phyloP scores from a whole-genome alignment of 2,113 vertebrate genomes.

The Hippolais icterina region DNA sequence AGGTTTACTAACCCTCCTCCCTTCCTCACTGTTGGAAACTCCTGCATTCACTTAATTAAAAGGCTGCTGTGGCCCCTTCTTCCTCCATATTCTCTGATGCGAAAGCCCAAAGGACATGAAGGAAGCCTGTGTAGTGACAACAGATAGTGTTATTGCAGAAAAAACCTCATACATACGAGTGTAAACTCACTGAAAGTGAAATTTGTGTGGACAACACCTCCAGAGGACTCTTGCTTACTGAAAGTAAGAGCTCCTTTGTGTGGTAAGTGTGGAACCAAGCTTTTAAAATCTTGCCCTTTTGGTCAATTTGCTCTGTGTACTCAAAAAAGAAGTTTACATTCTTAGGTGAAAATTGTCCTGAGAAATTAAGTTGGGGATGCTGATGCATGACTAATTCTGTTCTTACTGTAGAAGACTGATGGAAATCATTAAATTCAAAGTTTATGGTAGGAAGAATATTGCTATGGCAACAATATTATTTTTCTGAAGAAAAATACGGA shows the following conservation, averaged over 20 bases:
- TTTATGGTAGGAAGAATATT: constrained; percentile 48
- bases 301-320: not conserved
- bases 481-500: constrained; percentile 59
- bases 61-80: not conserved
- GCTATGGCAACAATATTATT: constrained; percentile 58
- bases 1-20: not conserved
- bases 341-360: not conserved
- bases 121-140: not conserved
- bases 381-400: constrained; percentile 16
- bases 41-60: not conserved
- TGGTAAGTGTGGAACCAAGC: not conserved
- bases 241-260: constrained; percentile 24
- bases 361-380: not conserved
- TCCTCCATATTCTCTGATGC: not conserved
- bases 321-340: not conserved
- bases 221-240: not conserved
- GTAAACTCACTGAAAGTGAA: not conserved
- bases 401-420: constrained; percentile 30
- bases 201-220: not conserved
- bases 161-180: not conserved
- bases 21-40: not conserved
- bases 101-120: not conserved
- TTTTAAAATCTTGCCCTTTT: constrained; percentile 28
- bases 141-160: not conserved
- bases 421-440: constrained; percentile 49